Conservation (phyloP, 2,113 vertebrate genomes). For the Mesoclemmys tuberculata region DNA sequence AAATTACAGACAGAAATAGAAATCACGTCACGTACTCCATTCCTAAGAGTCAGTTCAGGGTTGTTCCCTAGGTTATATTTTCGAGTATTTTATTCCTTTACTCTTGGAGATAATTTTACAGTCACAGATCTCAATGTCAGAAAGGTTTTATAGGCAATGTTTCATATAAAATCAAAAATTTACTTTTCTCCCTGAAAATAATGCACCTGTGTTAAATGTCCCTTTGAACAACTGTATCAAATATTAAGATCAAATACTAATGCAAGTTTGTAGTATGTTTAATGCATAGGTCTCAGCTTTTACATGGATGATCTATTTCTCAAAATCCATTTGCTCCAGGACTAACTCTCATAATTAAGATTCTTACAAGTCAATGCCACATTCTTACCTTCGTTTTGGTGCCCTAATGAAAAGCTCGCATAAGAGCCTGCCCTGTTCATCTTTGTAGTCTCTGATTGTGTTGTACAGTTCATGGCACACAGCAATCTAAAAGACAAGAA, state of each 20-base stretch:
- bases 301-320: not conserved
- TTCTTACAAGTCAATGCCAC: not conserved
- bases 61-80: not conserved
- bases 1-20: not conserved
- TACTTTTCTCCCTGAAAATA: not conserved
- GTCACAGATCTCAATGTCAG: not conserved
- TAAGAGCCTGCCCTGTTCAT: constrained; percentile 95
- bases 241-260: not conserved
- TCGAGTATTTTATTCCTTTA: not conserved
- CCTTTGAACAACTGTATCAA: not conserved
- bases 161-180: not conserved
- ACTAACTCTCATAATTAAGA: not conserved
- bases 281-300: not conserved
- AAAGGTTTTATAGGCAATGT: not conserved
- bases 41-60: not conserved
- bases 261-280: not conserved
- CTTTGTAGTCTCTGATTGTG: constrained; percentile 97
- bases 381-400: constrained; percentile 92
- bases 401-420: constrained; percentile 98
- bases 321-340: not conserved
- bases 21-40: not conserved
- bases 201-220: fast-evolving
- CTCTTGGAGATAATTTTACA: not conserved
- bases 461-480: constrained; percentile 99
- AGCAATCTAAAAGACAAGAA: constrained; percentile 86